Evolutionary conservation across 2,888 invertebrate genomes (phyloP).

Genomic region (Leptinotarsa tumamoca): DNA sequence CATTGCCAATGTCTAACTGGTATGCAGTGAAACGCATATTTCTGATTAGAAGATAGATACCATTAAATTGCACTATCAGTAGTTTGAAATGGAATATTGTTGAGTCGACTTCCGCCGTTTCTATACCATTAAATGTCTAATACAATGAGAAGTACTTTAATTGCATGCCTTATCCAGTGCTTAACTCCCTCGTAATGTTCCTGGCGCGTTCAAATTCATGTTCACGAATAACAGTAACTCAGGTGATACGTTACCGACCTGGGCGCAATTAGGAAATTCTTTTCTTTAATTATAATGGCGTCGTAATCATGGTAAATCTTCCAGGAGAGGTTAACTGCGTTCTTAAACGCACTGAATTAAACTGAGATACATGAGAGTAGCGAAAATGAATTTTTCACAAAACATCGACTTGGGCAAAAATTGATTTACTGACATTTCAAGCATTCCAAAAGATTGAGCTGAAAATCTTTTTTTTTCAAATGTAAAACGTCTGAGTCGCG

Average conservation of each 20-base stretch:
- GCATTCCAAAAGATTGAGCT: no score
- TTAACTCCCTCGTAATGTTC: background rate
- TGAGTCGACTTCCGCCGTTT: background rate
- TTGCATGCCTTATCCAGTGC: background rate
- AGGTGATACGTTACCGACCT: conserved; percentile 21
- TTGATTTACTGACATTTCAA: no score
- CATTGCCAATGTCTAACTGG: no score
- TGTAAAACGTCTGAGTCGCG: no score
- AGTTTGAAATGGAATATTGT: no score
- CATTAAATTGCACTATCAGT: no score
- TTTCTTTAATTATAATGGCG: conserved; percentile 30
- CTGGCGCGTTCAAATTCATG: conserved; percentile 2
- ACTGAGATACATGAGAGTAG: background rate
- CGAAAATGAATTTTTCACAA: background rate
- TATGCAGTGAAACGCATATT: no score
- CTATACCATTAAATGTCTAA: background rate
- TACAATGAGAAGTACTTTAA: no score
- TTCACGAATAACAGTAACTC: conserved; percentile 7
- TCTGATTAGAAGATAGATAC: no score
- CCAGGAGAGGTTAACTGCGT: conserved; percentile 32
- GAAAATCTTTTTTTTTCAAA: no score
- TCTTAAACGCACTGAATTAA: background rate
- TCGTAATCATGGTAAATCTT: conserved; percentile 35
- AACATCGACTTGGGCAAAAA: no score
- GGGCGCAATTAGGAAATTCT: conserved; percentile 37